Evolutionary conservation across 2,797 vertebrate genomes (phyloP).

Genomic region (Helicolenus hilgendorfi): DNA sequence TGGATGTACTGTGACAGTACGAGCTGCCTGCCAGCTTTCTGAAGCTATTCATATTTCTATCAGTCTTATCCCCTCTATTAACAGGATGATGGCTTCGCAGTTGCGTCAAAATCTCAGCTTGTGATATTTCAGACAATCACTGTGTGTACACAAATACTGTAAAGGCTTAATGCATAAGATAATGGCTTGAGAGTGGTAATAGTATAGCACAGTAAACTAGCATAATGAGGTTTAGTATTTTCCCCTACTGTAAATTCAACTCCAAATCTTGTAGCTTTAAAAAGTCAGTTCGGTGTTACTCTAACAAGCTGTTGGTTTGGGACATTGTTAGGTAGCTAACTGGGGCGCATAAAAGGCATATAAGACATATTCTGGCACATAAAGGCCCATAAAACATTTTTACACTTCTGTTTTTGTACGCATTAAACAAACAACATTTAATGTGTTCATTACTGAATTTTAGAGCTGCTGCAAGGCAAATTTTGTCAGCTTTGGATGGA

Average conservation of each 20-base stretch:
- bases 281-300: neutral
- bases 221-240: neutral
- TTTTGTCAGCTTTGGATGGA: neutral
- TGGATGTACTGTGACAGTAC: slow-evolving; percentile 47
- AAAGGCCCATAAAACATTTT: neutral
- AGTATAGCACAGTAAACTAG: neutral
- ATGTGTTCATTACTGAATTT: neutral
- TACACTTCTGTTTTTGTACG: neutral
- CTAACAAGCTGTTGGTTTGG: slow-evolving; percentile 11
- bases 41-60: slow-evolving; percentile 47
- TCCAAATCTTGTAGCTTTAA: neutral
- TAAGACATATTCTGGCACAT: neutral
- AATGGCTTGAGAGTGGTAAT: neutral
- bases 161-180: neutral
- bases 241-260: neutral
- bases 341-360: neutral
- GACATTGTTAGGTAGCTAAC: slow-evolving; percentile 14
- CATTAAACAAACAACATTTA: neutral
- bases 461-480: neutral
- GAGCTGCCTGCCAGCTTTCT: slow-evolving; percentile 50
- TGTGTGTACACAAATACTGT: neutral
- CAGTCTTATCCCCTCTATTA: slow-evolving; percentile 33
- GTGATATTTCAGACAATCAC: neutral
- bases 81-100: slow-evolving; percentile 25
- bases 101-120: slow-evolving; percentile 14